Percentiles rank a stretch among this genome's conserved stretches.
phyloP scores from a whole-genome alignment of 64 coral and sea anemone genomes.

The Montipora foliosa region DNA sequence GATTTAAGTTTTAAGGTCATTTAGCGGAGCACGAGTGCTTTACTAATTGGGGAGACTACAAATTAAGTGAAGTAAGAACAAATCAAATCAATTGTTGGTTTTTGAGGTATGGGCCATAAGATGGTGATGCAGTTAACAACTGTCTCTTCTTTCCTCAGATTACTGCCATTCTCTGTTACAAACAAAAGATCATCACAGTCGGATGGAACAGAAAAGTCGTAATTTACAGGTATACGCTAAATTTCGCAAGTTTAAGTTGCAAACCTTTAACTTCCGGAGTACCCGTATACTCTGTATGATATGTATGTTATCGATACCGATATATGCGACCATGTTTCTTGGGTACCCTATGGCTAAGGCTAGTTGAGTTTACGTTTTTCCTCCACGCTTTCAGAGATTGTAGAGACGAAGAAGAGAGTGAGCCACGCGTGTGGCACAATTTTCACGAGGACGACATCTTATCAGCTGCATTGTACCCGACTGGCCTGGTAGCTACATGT shows the following conservation, averaged over 20 bases:
- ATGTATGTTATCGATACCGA: too few relatives aligned
- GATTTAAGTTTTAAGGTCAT: too few relatives aligned
- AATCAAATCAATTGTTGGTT: too few relatives aligned
- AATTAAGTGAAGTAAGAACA: too few relatives aligned
- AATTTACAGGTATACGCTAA: conserved; percentile 76
- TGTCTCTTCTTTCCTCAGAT: conserved; percentile 45
- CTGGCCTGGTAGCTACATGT: conserved; percentile 81
- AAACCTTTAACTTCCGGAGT: too few relatives aligned
- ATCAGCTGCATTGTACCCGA: conserved; percentile 84
- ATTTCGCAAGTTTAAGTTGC: neutral
- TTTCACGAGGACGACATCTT: conserved; percentile 97
- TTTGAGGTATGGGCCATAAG: neutral
- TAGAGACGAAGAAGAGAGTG: conserved; percentile 83
- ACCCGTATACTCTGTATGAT: too few relatives aligned
- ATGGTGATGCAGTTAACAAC: neutral
- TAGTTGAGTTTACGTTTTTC: neutral
- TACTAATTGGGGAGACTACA: too few relatives aligned
- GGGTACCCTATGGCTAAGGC: neutral
- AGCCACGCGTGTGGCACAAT: conserved; percentile 86
- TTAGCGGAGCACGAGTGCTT: too few relatives aligned
- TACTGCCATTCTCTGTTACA: conserved; percentile 89
- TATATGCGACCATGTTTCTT: neutral
- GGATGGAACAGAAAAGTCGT: conserved; percentile 94
- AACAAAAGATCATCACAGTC: conserved; percentile 95
- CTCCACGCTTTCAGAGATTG: conserved; percentile 57